Evolutionary conservation across 2,113 vertebrate species (phyloP).

Genomic region (Oreochromis aureus): DNA sequence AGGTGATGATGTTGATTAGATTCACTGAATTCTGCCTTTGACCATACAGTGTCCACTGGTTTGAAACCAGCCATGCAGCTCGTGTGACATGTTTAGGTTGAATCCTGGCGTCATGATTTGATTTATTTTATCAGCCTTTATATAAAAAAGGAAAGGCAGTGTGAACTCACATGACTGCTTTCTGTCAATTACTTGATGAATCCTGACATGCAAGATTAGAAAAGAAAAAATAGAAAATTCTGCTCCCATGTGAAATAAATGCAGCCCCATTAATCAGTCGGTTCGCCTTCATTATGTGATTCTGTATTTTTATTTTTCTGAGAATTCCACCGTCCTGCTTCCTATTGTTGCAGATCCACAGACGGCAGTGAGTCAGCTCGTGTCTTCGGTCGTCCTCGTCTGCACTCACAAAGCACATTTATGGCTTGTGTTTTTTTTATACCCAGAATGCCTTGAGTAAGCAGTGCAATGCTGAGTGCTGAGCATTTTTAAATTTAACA

Average conservation of each 20-base stretch:
- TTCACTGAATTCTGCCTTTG: accelerated
- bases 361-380: not conserved
- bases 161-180: not conserved
- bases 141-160: not conserved
- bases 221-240: not conserved
- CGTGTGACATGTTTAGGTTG: not conserved
- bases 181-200: not conserved
- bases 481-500: not conserved
- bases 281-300: not conserved
- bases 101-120: not conserved
- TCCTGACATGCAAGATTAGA: not conserved
- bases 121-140: not conserved
- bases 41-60: not conserved
- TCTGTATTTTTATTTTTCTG: not conserved
- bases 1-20: not conserved
- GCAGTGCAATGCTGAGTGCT: not conserved
- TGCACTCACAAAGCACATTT: not conserved
- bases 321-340: accelerated
- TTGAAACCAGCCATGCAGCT: not conserved
- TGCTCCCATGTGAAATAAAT: not conserved
- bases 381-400: not conserved
- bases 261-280: not conserved
- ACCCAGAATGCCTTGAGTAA: not conserved
- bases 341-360: accelerated
- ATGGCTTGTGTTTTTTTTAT: not conserved